Conservation (phyloP, 2,888 invertebrate species). For the Pyrocoelia pectoralis region DNA sequence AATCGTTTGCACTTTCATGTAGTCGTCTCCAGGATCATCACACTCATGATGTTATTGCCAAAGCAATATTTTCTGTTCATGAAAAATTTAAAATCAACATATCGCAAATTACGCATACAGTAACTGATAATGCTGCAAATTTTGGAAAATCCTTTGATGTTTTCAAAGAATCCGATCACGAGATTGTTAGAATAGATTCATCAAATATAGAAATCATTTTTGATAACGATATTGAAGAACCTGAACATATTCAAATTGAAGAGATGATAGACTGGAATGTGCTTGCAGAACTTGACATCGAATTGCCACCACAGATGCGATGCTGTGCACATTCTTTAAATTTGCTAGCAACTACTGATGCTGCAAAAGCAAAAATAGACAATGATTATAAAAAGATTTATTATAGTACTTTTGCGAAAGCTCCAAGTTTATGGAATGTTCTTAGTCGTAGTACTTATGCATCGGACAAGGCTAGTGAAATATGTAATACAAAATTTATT, state of each 20-base stretch:
- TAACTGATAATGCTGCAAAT: constrained; percentile 10
- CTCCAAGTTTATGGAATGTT: constrained; percentile 1
- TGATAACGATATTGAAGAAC: constrained; percentile 5
- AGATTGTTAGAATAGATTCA: background rate
- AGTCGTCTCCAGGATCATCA: background rate
- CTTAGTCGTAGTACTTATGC: background rate
- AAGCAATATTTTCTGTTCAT: background rate
- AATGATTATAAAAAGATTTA: constrained; percentile 6
- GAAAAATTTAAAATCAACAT: background rate
- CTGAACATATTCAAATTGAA: background rate
- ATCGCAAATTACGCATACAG: constrained; percentile 2
- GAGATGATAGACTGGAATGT: constrained; percentile 2
- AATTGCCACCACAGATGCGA: constrained; percentile 11
- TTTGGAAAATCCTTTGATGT: constrained; percentile 8
- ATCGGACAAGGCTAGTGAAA: background rate
- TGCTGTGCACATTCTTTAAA: constrained; percentile 5
- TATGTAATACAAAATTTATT: background rate
- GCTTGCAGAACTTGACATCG: background rate
- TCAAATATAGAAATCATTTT: background rate
- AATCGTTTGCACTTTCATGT: constrained; percentile 6
- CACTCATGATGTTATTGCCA: constrained; percentile 1
- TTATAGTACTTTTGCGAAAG: constrained; percentile 3
- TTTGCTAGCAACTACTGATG: background rate
- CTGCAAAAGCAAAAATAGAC: background rate
- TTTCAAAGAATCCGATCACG: background rate